Evolutionary conservation across 1,140 invertebrate species (phyloP), one percentile per base, ranked within the genome.

Genomic region (Aplysia californica): DNA sequence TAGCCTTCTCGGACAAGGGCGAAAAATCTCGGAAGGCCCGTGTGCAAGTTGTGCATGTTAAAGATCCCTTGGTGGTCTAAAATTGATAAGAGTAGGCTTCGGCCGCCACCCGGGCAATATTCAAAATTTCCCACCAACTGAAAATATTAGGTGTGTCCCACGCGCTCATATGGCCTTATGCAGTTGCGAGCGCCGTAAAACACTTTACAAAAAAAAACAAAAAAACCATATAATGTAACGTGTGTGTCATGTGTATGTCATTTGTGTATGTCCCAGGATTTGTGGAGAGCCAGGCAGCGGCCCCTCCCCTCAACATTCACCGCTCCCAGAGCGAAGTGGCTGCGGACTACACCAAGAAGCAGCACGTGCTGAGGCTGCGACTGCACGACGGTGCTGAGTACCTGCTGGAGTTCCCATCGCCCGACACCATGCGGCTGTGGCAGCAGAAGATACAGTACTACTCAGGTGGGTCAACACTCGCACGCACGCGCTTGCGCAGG

Each of bases 311-410:
- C 4, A 96, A 94, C 66, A 95, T 99, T 67, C 93, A 96, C 77
- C 95, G 96, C 79, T 95, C 95, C 1, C 92, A 92, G 58, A 97
- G 96, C 90, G 85, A 88, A 78, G 93, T 94, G 50, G 97, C 97
- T 0, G 93, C 94, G 59, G 96, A 99, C 89, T 99, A 99, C 87
- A 97, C 95, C 0, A 99, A 99, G 88, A 94, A 96, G 86, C 97
- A 97, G 87, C 92, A 98, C 86, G 96, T 98, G 18, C 97, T 99
- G 18, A 75, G 86, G 21, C 87, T 98, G n/a, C 92, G 93, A 77
- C 93, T 95, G 76, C 93, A 93, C 2, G 98, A 99, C 89, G 96
- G 96, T 4, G 95, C 96, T 0, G 97, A 98, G 89, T 99, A 95
- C 90, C 91, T 99, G 36, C 97, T 99, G 86, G 91, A 95, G 65